phyloP scores from a whole-genome alignment of 2,888 invertebrate genomes.

The Acronicta leporina region DNA sequence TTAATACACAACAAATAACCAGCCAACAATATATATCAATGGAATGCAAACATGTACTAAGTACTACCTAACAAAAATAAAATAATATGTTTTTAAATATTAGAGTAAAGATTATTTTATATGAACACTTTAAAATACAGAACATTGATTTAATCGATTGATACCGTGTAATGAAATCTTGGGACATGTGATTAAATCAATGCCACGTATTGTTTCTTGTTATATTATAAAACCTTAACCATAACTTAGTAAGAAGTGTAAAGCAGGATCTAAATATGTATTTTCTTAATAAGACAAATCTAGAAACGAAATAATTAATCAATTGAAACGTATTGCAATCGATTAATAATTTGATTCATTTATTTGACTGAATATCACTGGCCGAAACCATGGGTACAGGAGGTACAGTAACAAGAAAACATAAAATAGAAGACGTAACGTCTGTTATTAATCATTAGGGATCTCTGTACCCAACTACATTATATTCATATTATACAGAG shows the following conservation, averaged over 20 bases:
- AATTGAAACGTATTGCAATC: background rate
- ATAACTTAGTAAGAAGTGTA: slow-evolving; percentile 5
- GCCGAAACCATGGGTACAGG: background rate
- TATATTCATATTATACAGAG: too few species aligned
- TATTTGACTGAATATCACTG: background rate
- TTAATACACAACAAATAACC: slow-evolving; percentile 40
- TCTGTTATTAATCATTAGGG: too few species aligned
- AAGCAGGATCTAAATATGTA: slow-evolving; percentile 1
- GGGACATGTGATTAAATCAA: background rate
- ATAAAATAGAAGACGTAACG: too few species aligned
- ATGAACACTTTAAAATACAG: slow-evolving; percentile 13
- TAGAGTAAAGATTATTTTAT: slow-evolving; percentile 12
- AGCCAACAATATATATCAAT: slow-evolving; percentile 28
- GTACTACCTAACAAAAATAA: slow-evolving; percentile 49
- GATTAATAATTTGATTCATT: background rate
- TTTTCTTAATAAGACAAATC: background rate
- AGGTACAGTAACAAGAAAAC: background rate
- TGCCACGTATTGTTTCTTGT: background rate
- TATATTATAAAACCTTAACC: slow-evolving; percentile 14
- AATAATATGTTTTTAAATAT: slow-evolving; percentile 4
- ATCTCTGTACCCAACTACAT: too few species aligned
- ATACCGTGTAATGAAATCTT: background rate
- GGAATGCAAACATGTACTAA: slow-evolving; percentile 52
- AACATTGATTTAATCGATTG: background rate
- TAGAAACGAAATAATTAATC: background rate